Conservation (phyloP, 2,113 vertebrate species). For the Corythornis cristatus region DNA sequence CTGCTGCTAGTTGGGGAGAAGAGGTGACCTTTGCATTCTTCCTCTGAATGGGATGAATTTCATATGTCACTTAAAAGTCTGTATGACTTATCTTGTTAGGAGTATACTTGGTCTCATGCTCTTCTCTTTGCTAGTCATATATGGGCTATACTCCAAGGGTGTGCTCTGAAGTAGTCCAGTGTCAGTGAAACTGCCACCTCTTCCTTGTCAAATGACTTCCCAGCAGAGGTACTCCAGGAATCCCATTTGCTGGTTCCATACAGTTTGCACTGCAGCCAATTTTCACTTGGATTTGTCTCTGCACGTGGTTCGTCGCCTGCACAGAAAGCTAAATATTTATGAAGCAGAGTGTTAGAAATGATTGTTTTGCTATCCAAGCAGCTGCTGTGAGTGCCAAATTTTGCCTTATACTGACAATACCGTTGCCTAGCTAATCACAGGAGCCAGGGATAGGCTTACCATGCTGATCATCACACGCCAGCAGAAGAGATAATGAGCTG, state of each 20-base stretch:
- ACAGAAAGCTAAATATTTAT: conserved; percentile 50
- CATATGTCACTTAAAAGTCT: not conserved
- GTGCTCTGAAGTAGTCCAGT: not conserved
- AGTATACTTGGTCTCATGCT: accelerated
- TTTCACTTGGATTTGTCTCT: conserved; percentile 32
- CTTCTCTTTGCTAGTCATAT: not conserved
- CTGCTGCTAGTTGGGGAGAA: not conserved
- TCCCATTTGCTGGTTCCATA: not conserved
- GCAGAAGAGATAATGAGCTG: conserved; percentile 46
- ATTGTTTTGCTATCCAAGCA: conserved; percentile 45
- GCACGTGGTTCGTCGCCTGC: not conserved
- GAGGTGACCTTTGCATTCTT: not conserved
- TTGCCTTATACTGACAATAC: conserved; percentile 35
- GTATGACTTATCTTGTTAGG: not conserved
- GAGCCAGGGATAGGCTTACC: conserved; percentile 12
- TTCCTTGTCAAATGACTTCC: not conserved
- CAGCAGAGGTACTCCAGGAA: not conserved
- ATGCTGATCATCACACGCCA: not conserved
- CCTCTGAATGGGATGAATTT: not conserved
- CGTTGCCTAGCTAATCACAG: conserved; percentile 36
- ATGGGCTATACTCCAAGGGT: not conserved
- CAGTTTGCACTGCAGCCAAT: not conserved
- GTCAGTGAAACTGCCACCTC: not conserved
- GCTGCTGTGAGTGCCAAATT: conserved; percentile 51
- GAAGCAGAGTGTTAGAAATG: conserved; percentile 30